Evolutionary conservation across 2,113 vertebrate genomes (phyloP), one percentile per base, ranked within the genome.

Genomic region (Lophochroa leadbeateri): DNA sequence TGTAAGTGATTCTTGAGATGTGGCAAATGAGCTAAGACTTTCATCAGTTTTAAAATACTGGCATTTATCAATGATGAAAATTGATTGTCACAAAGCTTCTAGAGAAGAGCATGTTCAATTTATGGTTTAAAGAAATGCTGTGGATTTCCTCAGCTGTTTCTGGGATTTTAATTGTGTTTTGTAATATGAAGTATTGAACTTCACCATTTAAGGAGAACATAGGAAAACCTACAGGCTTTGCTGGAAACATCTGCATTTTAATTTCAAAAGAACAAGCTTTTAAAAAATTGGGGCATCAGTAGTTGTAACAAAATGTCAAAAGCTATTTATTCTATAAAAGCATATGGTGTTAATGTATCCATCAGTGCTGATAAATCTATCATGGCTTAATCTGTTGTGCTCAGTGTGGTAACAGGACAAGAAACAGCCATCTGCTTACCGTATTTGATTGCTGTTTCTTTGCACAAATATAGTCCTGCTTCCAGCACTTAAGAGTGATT

Each of bases 401-500:
- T 94, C 95, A 89, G 87, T 95, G 86, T 92, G 71, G 91, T 91
- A 96, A 96, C 94, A 94, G 91, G 86, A 88, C 88, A 96, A 67
- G 90, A 58, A 93, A 78, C 93, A 93, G 96, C 97, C 97, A 98
- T 98, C 97, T 98, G 97, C 91, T 98, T 95, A 68, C 95, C 53
- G 60, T 97, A 87, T 96, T 96, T 96, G 95, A 97, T 98, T 92
- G 94, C 97, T 94, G 90, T 93, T 95, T 96, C 97, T 92, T 88
- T 95, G 93, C 92, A 86, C 94, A 97, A 97, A 96, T 81, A 78
- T 74, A 75, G 86, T 88, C 82, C 60, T 88, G 88, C 94, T 97
- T 90, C 95, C 78, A 97, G 97, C 97, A 96, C 92, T 98, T 97
- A 96, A 3, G 82, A 95, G 86, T 58, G 61, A 98, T 98, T 97